These are phyloP conservation scores for Zaprionus lachaisei DNA, from an alignment of 1,140 invertebrate species.

Conservation along the genomic window DNA sequence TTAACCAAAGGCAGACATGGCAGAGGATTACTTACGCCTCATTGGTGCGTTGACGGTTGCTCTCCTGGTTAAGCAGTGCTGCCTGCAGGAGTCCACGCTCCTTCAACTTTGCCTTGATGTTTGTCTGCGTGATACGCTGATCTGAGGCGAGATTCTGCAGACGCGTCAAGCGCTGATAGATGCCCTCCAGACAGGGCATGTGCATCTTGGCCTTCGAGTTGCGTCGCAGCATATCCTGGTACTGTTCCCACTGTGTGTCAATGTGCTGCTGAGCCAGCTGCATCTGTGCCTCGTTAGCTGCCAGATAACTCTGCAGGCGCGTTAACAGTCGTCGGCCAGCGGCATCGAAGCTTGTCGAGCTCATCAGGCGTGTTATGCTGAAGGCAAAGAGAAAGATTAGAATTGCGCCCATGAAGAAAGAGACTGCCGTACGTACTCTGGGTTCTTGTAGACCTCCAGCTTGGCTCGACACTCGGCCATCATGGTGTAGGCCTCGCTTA, in stretches of 20 bases:
- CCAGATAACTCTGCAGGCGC: conserved; percentile 86
- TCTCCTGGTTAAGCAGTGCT: conserved; percentile 52
- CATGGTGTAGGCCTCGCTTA: conserved; percentile 87
- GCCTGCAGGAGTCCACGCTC: conserved; percentile 60
- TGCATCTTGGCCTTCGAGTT: conserved; percentile 84
- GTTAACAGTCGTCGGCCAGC: conserved; percentile 86
- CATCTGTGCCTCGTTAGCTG: conserved; percentile 88
- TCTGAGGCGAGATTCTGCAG: conserved; percentile 87
- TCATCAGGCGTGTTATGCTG: conserved; percentile 71
- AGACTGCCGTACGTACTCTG: conserved; percentile 84
- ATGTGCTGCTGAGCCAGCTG: conserved; percentile 86
- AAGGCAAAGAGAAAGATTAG: background rate
- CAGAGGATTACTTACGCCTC: conserved; percentile 48
- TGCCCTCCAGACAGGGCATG: conserved; percentile 87
- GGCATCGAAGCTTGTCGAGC: conserved; percentile 80
- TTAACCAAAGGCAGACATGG: background rate
- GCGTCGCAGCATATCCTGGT: conserved; percentile 85
- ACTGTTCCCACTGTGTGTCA: conserved; percentile 87
- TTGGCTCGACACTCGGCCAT: conserved; percentile 87
- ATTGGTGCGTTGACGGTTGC: conserved; percentile 55
- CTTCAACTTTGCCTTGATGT: conserved; percentile 82
- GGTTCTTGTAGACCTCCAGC: conserved; percentile 85
- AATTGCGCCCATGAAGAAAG: background rate
- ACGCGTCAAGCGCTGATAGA: conserved; percentile 88
- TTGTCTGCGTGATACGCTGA: conserved; percentile 85